A percentile compares a stretch with the other conserved stretches of the same genome.
phyloP scores from a whole-genome alignment of 2,888 invertebrate genomes.

The Nasonovia ribisnigri region DNA sequence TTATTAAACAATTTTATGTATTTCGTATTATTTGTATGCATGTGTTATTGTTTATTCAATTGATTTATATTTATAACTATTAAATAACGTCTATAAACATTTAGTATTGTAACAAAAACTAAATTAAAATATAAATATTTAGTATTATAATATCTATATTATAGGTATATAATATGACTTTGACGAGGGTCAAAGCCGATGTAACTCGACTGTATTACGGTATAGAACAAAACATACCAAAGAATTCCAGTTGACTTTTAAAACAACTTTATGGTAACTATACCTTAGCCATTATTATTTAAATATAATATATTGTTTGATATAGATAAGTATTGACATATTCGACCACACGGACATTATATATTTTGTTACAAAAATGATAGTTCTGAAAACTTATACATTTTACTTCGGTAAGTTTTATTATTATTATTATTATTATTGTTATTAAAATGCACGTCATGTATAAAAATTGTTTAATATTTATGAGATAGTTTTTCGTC shows the following conservation, averaged over 20 bases:
- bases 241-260: constrained; percentile 28
- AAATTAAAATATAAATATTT: not conserved
- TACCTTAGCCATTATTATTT: not conserved
- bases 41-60: not conserved
- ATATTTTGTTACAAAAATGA: constrained; percentile 20
- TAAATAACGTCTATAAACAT: not conserved
- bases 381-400: not conserved
- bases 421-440: not conserved
- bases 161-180: not conserved
- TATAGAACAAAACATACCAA: not conserved
- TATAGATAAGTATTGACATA: constrained; percentile 33
- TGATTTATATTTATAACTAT: not conserved
- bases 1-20: no score
- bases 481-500: constrained; percentile 29
- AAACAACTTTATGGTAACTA: constrained; percentile 9
- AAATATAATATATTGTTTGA: constrained; percentile 18
- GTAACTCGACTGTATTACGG: not conserved
- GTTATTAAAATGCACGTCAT: not conserved
- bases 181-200: constrained; percentile 33
- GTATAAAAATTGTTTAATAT: constrained; percentile 24
- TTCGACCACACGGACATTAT: not conserved
- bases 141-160: not conserved
- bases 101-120: not conserved
- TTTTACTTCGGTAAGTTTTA: not conserved
- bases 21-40: not conserved